Evolutionary conservation across 2,797 vertebrate species (phyloP).

Genomic region (Rachycentron canadum): DNA sequence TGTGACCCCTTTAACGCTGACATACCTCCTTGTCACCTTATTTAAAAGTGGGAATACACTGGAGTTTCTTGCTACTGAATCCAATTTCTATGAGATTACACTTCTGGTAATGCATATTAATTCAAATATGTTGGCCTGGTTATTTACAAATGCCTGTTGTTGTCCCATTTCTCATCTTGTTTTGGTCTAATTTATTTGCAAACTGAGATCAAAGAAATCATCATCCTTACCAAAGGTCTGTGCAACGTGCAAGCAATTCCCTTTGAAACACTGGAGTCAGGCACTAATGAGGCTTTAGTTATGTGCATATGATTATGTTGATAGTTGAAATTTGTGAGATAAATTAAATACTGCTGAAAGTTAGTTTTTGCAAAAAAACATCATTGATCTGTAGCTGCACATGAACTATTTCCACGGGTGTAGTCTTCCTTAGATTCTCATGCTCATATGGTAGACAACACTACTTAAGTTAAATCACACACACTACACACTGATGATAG

Average conservation of each 20-base stretch:
- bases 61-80: conserved; percentile 51
- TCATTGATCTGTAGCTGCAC: not conserved
- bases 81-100: conserved; percentile 37
- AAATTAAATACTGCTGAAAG: conserved; percentile 23
- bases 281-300: conserved; percentile 14
- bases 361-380: not conserved
- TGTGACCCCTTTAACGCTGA: not conserved
- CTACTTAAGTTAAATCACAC: conserved; percentile 7
- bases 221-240: conserved; percentile 30
- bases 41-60: conserved; percentile 41
- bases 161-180: not conserved
- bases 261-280: conserved; percentile 27
- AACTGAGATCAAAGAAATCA: not conserved
- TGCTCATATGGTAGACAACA: conserved; percentile 6
- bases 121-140: not conserved
- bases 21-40: conserved; percentile 1
- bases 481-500: not conserved
- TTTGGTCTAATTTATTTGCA: not conserved
- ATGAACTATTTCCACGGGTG: not conserved
- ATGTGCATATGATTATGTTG: not conserved
- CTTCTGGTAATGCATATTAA: conserved; percentile 20
- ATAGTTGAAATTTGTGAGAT: not conserved
- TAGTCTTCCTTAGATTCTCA: conserved; percentile 11
- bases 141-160: not conserved
- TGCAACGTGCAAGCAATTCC: not conserved